Percentiles rank a stretch among this genome's conserved stretches.
phyloP scores from a whole-genome alignment of 2,888 invertebrate species.

The Leptinotarsa tumamoca region DNA sequence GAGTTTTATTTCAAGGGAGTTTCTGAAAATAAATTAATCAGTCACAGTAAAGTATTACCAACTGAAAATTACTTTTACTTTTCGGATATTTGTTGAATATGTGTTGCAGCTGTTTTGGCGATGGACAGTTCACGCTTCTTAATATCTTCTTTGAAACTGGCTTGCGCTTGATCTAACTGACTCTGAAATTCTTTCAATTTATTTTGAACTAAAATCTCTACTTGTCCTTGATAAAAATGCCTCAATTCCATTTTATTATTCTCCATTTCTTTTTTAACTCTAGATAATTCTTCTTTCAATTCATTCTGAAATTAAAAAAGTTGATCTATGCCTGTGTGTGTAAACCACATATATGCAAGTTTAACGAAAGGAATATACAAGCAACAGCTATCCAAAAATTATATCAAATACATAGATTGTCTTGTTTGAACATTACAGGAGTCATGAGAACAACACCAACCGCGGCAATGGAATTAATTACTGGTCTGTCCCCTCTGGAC shows the following conservation, averaged over 20 bases:
- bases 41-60: background rate
- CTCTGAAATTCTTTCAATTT: constrained; percentile 83
- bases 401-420: too few relatives aligned
- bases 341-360: background rate
- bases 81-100: constrained; percentile 78
- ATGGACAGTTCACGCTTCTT: constrained; percentile 75
- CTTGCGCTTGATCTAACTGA: constrained; percentile 79
- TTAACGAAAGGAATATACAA: background rate
- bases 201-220: constrained; percentile 80
- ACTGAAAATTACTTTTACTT: constrained; percentile 66
- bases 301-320: constrained; percentile 61
- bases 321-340: background rate
- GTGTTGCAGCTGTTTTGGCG: constrained; percentile 78
- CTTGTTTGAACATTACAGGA: too few relatives aligned
- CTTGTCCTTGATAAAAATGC: constrained; percentile 82
- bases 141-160: constrained; percentile 74
- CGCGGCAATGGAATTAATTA: too few relatives aligned
- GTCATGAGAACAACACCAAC: too few relatives aligned
- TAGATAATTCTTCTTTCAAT: constrained; percentile 63
- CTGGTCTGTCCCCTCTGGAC: too few relatives aligned
- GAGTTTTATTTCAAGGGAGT: constrained; percentile 80
- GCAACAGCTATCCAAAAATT: too few relatives aligned
- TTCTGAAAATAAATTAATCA: constrained; percentile 66
- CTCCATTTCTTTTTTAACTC: constrained; percentile 70
- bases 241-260: constrained; percentile 77